Percentiles rank a stretch among this genome's conserved stretches.
These are phyloP conservation scores for Drosophila prolongata DNA, from an alignment of 2,888 invertebrate genomes.

Conservation along the genomic window DNA sequence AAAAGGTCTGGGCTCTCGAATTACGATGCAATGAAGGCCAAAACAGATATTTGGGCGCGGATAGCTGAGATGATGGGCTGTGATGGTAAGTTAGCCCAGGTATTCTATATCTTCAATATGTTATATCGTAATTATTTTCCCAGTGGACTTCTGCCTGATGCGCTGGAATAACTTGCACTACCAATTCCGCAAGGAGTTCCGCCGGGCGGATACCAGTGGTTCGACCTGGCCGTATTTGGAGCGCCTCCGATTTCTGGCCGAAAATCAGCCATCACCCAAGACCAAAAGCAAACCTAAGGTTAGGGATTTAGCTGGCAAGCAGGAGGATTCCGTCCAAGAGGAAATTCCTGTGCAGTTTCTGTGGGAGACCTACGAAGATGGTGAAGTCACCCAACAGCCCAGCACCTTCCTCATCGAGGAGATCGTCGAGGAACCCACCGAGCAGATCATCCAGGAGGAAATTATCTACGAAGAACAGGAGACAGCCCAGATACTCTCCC, in stretches of 20 bases:
- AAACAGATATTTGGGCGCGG: slow-evolving; percentile 71
- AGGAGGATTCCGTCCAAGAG: not conserved
- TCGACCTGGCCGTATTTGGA: slow-evolving; percentile 80
- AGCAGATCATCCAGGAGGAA: slow-evolving; percentile 64
- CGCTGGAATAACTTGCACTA: slow-evolving; percentile 80
- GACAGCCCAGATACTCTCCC: slow-evolving; percentile 12
- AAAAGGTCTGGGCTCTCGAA: slow-evolving; percentile 74
- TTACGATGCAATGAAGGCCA: slow-evolving; percentile 76
- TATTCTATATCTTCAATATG: too few species aligned
- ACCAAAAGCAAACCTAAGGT: slow-evolving; percentile 12
- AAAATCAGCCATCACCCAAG: slow-evolving; percentile 32
- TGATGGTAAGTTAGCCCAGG: slow-evolving; percentile 52
- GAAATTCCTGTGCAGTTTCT: slow-evolving; percentile 16
- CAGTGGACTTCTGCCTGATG: slow-evolving; percentile 79
- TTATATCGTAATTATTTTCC: not conserved
- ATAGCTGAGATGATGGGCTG: slow-evolving; percentile 70
- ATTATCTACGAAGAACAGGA: slow-evolving; percentile 61
- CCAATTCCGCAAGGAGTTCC: slow-evolving; percentile 77
- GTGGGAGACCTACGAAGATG: slow-evolving; percentile 51
- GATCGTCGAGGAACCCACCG: slow-evolving; percentile 53
- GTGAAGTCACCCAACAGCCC: slow-evolving; percentile 28
- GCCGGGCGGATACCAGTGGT: slow-evolving; percentile 55
- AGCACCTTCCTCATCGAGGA: slow-evolving; percentile 63
- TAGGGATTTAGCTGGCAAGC: not conserved
- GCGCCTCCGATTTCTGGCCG: slow-evolving; percentile 65